Percentiles rank a stretch among this genome's conserved stretches.
phyloP scores from a whole-genome alignment of 2,113 vertebrate species.

The Pachypanchax playfairii region DNA sequence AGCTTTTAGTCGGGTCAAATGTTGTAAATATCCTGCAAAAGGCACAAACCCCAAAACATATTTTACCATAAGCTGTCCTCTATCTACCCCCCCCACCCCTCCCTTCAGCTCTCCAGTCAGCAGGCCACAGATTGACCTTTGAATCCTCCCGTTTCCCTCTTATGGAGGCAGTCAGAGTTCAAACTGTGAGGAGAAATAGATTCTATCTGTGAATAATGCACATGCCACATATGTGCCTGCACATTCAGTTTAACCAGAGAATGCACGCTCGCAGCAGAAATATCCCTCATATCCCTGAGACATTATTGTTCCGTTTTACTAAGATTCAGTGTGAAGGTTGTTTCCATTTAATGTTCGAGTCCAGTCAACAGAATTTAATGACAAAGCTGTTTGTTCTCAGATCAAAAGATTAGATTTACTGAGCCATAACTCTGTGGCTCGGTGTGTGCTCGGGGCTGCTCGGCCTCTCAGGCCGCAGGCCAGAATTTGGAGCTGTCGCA shows the following conservation, averaged over 20 bases:
- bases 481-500: slow-evolving; percentile 37
- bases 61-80: slow-evolving; percentile 22
- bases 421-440: slow-evolving; percentile 56
- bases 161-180: slow-evolving; percentile 26
- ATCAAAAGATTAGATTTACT: slow-evolving; percentile 57
- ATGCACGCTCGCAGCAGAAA: background rate
- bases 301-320: slow-evolving; percentile 7
- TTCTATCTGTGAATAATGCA: slow-evolving; percentile 15
- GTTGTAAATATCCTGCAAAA: slow-evolving; percentile 21
- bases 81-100: no score
- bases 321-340: slow-evolving; percentile 8
- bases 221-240: background rate
- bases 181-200: slow-evolving; percentile 16
- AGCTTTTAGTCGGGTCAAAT: slow-evolving; percentile 30
- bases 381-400: slow-evolving; percentile 53
- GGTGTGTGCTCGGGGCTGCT: slow-evolving; percentile 34
- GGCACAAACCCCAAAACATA: slow-evolving; percentile 1
- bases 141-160: slow-evolving; percentile 23
- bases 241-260: background rate
- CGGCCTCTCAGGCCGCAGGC: slow-evolving; percentile 25
- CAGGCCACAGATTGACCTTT: slow-evolving; percentile 49
- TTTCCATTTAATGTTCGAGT: slow-evolving; percentile 18
- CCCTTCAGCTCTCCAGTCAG: slow-evolving; percentile 46
- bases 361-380: slow-evolving; percentile 49
- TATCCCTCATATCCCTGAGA: slow-evolving; percentile 3